Percentiles rank a stretch among this genome's conserved stretches.
These are phyloP conservation scores for Bradypus variegatus DNA, from an alignment of 2,797 vertebrate species.

Conservation along the genomic window DNA sequence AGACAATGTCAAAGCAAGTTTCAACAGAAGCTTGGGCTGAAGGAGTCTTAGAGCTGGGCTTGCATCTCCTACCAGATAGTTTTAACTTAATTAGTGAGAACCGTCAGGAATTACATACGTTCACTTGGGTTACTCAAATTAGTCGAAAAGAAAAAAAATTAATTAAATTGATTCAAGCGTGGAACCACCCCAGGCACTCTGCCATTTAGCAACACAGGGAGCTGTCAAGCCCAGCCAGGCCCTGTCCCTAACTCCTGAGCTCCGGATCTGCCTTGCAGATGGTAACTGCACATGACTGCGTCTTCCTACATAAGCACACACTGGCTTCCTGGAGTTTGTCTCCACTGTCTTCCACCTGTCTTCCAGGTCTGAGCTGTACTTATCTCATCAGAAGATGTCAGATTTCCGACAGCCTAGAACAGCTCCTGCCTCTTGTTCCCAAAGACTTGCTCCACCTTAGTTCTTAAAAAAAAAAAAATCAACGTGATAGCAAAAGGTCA, in stretches of 20 bases:
- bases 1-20: not conserved
- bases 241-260: accelerated
- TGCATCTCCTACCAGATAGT: no score
- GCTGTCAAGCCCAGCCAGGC: not conserved
- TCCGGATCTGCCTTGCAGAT: not conserved
- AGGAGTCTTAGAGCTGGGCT: no score
- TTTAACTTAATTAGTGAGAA: not conserved
- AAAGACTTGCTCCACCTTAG: no score
- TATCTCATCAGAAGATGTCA: not conserved
- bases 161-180: no score
- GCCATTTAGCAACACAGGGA: not conserved
- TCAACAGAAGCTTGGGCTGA: not conserved
- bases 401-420: not conserved
- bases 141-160: no score
- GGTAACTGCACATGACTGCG: accelerated
- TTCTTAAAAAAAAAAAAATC: not conserved
- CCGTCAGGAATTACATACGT: not conserved
- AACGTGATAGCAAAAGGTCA: accelerated
- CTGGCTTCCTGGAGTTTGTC: not conserved
- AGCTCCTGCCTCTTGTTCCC: not conserved
- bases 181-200: no score
- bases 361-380: not conserved
- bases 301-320: no score
- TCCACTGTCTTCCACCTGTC: no score
- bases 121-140: not conserved